Base-by-base conservation (phyloP, 2,888 invertebrate species). In the Amblyjoppa proteus region DNA sequence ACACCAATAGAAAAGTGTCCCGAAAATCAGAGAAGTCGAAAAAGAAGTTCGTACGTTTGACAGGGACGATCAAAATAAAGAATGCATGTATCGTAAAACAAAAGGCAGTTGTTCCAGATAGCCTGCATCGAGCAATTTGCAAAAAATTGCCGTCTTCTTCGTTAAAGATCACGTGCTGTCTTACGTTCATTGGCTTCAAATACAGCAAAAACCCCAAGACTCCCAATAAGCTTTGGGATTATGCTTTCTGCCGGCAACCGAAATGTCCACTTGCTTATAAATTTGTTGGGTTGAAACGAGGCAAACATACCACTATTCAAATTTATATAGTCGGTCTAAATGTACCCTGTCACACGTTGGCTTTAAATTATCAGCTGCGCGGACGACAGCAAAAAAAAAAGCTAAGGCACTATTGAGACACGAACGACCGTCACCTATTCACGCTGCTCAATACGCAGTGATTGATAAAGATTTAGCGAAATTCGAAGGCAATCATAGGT, bases 321-420 rank as follows among this genome's bases (percentile, higher is more conserved):
- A 13, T 68, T 16, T 41, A 28, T 34, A 20, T 38, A 11, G 31
- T 28, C 5, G 20, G 28, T 5, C 3, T 61, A 0, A 20, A 16
- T 4, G 20, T n/a, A 4, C 2, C 16, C 5, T 38, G 13, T 38
- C 81, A 81, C 45, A 81, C 75, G 7, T 34, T 81, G 20, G n/a
- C 69, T 20, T 41, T 81, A 9, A 45, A 51, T n/a, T 81, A 75
- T 56, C 81, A 81, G 20, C 68, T 81, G 45, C 81, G 75, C 31
- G 74, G 74, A 1, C 7, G 28, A 28, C 28, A 45, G 16, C 51
- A 75, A 61, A 45, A 5, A 11, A n/a, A 34, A 34, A n/a, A n/a
- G 1, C 68, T 6, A 64, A 68, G 51, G 13, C n/a, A 13, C 66
- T 41, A 38, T 45, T 75, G 25, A 49, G 69, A 16, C 81, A 76